Evolutionary conservation across 2,888 invertebrate genomes (phyloP), one percentile per base, ranked within the genome.

Genomic region (Colostygia pectinataria): DNA sequence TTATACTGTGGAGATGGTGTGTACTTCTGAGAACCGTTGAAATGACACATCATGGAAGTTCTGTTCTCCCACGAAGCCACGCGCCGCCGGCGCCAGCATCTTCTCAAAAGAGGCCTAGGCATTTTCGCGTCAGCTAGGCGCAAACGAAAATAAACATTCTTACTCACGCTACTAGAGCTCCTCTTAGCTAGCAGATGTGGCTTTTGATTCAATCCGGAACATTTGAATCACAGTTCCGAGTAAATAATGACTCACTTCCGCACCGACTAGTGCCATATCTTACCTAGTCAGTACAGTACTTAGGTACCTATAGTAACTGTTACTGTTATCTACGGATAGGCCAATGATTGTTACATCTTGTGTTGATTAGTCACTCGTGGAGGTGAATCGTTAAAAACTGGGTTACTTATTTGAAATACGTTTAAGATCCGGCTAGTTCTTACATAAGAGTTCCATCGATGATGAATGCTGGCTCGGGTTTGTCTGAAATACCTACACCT

Each of bases 231-330:
- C 68, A 48, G 66, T 83, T 83, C 84, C 83, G 81, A 80, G 76
- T 80, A 81, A 77, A 79, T 68, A 77, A 64, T 84, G 82, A 82
- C 44, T 83, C 85, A 86, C 77, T 85, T 86, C 85, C 86, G 81
- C 61, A n/a, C n/a, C n/a, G n/a, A n/a, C n/a, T n/a, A n/a, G n/a
- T n/a, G n/a, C n/a, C n/a, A n/a, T n/a, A n/a, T n/a, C n/a, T n/a
- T n/a, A 41, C 47, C 44, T 32, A 51, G 27, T 31, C 45, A 18
- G 32, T 50, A 47, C 49, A 1, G 9, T 32, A 18, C 9, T 2
- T 5, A 12, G 4, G 29, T 29, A 29, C 28, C 28, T 51, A 40
- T 44, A 45, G 18, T 14, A 33, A 42, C 38, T 51, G 31, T 12
- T 32, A 23, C 25, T 23, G 50, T 20, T 44, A 56, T 61, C 59